A percentile compares a stretch with the other conserved stretches of the same genome.
Evolutionary conservation across 2,888 invertebrate species (phyloP).

Genomic region (Seira ritae): DNA sequence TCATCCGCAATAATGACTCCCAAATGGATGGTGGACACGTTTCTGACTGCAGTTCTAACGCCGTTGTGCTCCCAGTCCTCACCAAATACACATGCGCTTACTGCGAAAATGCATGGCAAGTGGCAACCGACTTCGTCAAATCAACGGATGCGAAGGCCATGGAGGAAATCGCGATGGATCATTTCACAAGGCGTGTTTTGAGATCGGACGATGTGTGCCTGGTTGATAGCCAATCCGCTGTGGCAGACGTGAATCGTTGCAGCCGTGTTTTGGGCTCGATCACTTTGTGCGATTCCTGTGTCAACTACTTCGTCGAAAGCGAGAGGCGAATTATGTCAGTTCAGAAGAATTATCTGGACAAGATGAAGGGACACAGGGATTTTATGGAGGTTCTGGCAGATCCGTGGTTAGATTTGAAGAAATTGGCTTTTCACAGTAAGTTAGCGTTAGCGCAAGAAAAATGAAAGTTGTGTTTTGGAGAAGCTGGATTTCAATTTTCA

Average conservation of each 20-base stretch:
- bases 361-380: slow-evolving; percentile 11
- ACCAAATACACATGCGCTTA: slow-evolving; percentile 24
- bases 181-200: slow-evolving; percentile 6
- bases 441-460: too few relatives aligned
- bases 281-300: slow-evolving; percentile 25
- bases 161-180: slow-evolving; percentile 24
- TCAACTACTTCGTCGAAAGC: slow-evolving; percentile 7
- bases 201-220: neutral
- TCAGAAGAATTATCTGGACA: slow-evolving; percentile 26
- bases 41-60: neutral
- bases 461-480: too few relatives aligned
- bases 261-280: slow-evolving; percentile 2
- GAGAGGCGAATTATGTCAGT: slow-evolving; percentile 28
- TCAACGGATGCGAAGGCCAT: slow-evolving; percentile 10
- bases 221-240: neutral
- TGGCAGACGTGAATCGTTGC: neutral
- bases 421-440: slow-evolving; percentile 35
- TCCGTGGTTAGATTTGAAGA: slow-evolving; percentile 44
- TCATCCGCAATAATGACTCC: too few relatives aligned
- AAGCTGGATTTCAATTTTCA: too few relatives aligned
- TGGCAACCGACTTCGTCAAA: neutral
- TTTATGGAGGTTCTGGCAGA: slow-evolving; percentile 36
- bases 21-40: neutral
- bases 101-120: slow-evolving; percentile 26
- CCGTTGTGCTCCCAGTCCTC: neutral